Conservation (phyloP, 2,113 vertebrate species). For the Potamarius usumacintae region DNA sequence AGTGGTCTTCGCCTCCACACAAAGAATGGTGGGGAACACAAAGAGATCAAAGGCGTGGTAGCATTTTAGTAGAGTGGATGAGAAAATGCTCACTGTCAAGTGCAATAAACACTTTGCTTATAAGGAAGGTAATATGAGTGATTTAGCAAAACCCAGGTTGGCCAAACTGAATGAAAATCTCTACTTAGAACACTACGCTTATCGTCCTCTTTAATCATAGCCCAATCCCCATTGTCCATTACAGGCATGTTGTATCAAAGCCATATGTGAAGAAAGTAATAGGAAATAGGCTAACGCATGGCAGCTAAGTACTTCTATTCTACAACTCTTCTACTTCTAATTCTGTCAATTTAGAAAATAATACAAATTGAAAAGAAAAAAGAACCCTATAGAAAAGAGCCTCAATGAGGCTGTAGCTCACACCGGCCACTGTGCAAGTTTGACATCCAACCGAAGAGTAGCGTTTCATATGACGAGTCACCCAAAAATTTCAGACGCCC, state of each 20-base stretch:
- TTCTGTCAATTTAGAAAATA: neutral
- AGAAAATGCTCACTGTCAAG: neutral
- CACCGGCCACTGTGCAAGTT: too few relatives aligned
- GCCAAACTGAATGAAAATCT: neutral
- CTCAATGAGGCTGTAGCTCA: too few relatives aligned
- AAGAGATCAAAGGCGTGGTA: slow-evolving; percentile 7
- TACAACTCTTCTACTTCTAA: neutral
- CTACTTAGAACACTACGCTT: neutral
- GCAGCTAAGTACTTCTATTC: neutral
- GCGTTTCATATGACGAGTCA: too few relatives aligned
- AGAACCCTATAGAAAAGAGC: neutral
- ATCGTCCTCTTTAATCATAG: neutral
- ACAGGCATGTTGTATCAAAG: neutral
- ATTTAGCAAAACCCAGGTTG: neutral
- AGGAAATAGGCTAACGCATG: neutral
- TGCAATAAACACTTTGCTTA: neutral
- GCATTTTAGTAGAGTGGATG: slow-evolving; percentile 1
- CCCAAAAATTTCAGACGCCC: too few relatives aligned
- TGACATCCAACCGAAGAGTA: too few relatives aligned
- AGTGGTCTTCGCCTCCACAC: neutral
- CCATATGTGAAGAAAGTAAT: neutral
- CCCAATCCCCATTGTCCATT: neutral
- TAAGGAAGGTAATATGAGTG: neutral
- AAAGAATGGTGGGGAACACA: neutral
- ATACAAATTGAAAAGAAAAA: neutral